Evolutionary conservation across 2,797 vertebrate genomes (phyloP).

Genomic region (Spinus pinus): DNA sequence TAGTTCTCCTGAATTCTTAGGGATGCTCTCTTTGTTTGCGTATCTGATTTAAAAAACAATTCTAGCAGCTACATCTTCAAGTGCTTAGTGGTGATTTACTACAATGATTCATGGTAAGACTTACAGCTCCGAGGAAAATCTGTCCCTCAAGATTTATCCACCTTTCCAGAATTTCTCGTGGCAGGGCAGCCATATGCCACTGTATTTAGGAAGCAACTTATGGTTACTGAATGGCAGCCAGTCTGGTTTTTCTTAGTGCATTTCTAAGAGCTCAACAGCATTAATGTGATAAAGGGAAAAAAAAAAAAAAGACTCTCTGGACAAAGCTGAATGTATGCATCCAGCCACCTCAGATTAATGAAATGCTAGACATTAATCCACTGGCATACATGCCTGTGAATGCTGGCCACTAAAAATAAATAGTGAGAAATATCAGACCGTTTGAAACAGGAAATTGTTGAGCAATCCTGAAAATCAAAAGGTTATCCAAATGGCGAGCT

Average conservation of each 20-base stretch:
- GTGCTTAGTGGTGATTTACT: constrained; percentile 39
- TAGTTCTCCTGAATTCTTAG: neutral
- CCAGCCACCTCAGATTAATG: neutral
- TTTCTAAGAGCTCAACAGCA: neutral
- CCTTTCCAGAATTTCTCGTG: constrained; percentile 46
- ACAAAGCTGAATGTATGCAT: neutral
- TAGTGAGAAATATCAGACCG: neutral
- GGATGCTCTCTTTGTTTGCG: constrained; percentile 8
- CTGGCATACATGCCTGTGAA: neutral
- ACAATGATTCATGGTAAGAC: constrained; percentile 33
- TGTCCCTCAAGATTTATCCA: constrained; percentile 28
- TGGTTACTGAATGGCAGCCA: constrained; percentile 2
- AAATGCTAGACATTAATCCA: neutral
- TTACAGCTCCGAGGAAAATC: constrained; percentile 16
- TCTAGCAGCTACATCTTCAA: constrained; percentile 7
- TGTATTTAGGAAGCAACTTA: neutral
- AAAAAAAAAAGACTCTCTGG: neutral
- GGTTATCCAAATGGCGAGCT: neutral
- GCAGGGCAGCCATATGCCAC: neutral
- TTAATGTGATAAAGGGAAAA: neutral
- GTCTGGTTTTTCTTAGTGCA: neutral
- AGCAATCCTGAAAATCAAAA: neutral
- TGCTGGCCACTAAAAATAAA: neutral
- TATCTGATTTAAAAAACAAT: constrained; percentile 14
- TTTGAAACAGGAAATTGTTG: neutral